Base-by-base conservation (phyloP, 2,888 invertebrate genomes). In the Alloplasta piceator region DNA sequence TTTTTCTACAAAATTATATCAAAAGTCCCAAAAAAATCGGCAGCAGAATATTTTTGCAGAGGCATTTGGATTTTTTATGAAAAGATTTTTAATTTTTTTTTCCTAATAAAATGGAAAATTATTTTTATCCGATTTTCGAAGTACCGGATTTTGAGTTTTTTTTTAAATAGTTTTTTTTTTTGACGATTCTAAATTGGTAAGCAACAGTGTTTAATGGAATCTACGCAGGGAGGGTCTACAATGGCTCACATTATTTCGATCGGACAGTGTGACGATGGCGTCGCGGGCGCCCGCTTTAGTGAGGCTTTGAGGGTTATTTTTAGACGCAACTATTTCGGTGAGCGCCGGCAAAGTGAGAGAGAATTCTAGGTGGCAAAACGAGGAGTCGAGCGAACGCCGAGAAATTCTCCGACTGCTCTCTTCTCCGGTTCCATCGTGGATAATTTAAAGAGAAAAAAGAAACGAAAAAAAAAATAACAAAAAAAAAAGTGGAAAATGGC, bases 201-300 rank as follows among this genome's bases (percentile, higher is more conserved):
- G 26, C 26, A 26, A n/a, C n/a, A n/a, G n/a, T n/a, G n/a, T 26
- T 26, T 26, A 26, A 26, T 26, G 26, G 26, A 26, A 26, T 26
- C 26, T 26, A 26, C 3, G 26, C 26, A 41, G 50, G 5, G 50
- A 52, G 39, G 58, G 74, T 80, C 83, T 84, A 88, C 86, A 88
- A 88, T 87, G 85, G 74, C 66, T 85, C 66, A 85, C 85, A 89
- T 89, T 89, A 89, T 87, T 86, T 87, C 84, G 85, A 81, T 84
- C 85, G 85, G 86, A 81, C 87, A 85, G 85, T 85, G 86, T 88
- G 89, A 90, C 89, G 91, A 80, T 84, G 84, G 83, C 76, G 77
- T 73, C 70, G 48, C 26, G 10, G 38, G 63, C 38, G 56, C 16
- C 50, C 64, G 48, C 60, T 60, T 61, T 72, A 72, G 48, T 64